Evolutionary conservation across 1,140 invertebrate species (phyloP).

Genomic region (Argopecten irradians): DNA sequence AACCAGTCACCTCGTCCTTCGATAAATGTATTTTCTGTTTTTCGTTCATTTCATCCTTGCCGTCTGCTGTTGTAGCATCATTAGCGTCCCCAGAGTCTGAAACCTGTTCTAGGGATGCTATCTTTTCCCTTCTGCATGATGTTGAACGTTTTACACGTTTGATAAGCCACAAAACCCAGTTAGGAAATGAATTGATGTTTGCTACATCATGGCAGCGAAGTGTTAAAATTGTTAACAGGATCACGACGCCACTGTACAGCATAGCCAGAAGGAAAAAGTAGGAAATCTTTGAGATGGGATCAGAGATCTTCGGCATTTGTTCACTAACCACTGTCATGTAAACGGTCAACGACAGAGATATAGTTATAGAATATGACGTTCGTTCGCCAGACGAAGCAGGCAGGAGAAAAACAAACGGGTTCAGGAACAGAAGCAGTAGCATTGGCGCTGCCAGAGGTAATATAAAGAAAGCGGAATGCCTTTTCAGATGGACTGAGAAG

Average conservation of each 20-base stretch:
- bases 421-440: constrained; percentile 79
- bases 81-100: not conserved
- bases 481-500: constrained; percentile 26
- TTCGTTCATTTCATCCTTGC: not conserved
- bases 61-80: not conserved
- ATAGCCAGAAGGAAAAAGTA: constrained; percentile 42
- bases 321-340: constrained; percentile 81
- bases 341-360: constrained; percentile 80
- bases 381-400: constrained; percentile 81
- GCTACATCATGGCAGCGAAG: not conserved
- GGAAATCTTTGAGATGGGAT: constrained; percentile 58
- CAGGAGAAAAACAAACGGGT: constrained; percentile 80
- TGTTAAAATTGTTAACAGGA: constrained; percentile 45
- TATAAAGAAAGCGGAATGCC: constrained; percentile 72
- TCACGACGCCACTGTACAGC: constrained; percentile 25
- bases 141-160: not conserved
- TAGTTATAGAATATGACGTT: constrained; percentile 79
- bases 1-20: not conserved
- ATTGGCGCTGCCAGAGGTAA: constrained; percentile 80
- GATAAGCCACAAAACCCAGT: not conserved
- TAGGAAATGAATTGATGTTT: not conserved
- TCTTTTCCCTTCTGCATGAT: not conserved
- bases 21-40: not conserved
- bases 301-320: constrained; percentile 80
- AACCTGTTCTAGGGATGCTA: not conserved